Conservation (phyloP, 2,797 vertebrate genomes). For the Sebastes trivittatus region DNA sequence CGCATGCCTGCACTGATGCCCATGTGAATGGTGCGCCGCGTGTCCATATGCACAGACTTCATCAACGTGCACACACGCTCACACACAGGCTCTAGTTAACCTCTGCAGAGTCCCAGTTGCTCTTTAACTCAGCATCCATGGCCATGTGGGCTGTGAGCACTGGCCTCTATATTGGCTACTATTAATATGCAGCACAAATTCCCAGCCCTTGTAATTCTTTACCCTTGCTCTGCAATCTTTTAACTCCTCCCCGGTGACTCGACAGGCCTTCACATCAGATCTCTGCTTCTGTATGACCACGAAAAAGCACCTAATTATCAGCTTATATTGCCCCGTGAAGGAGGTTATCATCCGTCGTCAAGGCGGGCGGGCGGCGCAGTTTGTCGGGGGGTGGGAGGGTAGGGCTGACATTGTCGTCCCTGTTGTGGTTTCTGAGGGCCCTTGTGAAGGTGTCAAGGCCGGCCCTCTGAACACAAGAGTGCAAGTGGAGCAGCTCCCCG, state of each 20-base stretch:
- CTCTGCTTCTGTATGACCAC: conserved; percentile 17
- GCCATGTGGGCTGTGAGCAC: conserved; percentile 26
- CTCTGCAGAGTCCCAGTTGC: conserved; percentile 49
- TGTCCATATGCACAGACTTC: background rate
- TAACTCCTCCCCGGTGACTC: conserved; percentile 46
- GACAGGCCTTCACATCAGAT: conserved; percentile 45
- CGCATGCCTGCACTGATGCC: conserved; percentile 18
- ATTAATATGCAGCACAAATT: conserved; percentile 59
- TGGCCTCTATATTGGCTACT: conserved; percentile 29
- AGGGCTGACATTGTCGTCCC: conserved; percentile 32
- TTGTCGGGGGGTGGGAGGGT: background rate
- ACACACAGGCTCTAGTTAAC: conserved; percentile 34
- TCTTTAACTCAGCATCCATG: conserved; percentile 50
- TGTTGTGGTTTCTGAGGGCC: conserved; percentile 30
- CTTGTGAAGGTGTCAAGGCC: conserved; percentile 27
- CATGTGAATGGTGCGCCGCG: background rate
- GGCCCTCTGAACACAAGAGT: conserved; percentile 20
- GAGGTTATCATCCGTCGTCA: conserved; percentile 28
- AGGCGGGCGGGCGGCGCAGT: background rate
- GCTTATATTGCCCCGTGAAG: conserved; percentile 42
- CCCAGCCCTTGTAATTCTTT: conserved; percentile 52
- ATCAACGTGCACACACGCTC: conserved; percentile 2
- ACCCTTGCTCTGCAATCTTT: conserved; percentile 37
- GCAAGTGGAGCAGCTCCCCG: conserved; percentile 6
- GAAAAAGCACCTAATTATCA: conserved; percentile 61